Evolutionary conservation across 2,888 invertebrate genomes (phyloP).

Genomic region (Chloroclystis v-ata): DNA sequence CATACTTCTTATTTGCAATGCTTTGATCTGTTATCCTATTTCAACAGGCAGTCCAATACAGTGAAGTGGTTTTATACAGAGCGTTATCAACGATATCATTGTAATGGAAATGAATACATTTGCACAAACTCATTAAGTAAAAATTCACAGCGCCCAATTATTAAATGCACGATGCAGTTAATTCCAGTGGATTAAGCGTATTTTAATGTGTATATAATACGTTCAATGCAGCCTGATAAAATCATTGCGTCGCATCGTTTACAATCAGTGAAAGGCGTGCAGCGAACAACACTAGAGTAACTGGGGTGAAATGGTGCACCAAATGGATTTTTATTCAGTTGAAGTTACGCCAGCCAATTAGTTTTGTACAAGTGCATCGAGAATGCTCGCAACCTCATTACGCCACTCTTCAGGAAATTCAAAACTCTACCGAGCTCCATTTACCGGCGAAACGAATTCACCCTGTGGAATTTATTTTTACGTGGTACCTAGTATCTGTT

Average conservation of each 20-base stretch:
- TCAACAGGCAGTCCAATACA: no score
- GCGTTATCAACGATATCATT: no score
- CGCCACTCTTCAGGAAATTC: conserved; percentile 45
- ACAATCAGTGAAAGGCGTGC: conserved; percentile 13
- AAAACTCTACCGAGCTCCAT: conserved; percentile 35
- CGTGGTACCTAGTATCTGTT: conserved; percentile 14
- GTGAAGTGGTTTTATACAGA: no score
- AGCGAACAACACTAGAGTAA: conserved; percentile 38
- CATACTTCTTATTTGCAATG: no score
- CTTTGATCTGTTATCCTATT: no score
- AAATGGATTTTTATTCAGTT: conserved; percentile 63
- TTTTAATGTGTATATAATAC: conserved; percentile 6
- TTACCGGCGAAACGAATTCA: conserved; percentile 29
- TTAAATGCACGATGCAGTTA: conserved; percentile 4
- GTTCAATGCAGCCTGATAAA: conserved; percentile 15
- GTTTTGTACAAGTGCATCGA: conserved; percentile 61
- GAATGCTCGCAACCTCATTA: conserved; percentile 56
- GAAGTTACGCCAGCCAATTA: conserved; percentile 63
- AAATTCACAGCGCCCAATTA: conserved; percentile 1
- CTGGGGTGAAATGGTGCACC: conserved; percentile 44
- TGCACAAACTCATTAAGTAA: not conserved
- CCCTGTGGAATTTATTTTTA: conserved; percentile 18
- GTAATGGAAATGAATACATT: no score
- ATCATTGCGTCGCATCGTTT: conserved; percentile 18
- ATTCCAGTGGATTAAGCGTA: conserved; percentile 1